Percentiles rank a stretch among this genome's conserved stretches.
Evolutionary conservation across 1,140 invertebrate species (phyloP).

Genomic region (Aphaenogaster ashmeadi): DNA sequence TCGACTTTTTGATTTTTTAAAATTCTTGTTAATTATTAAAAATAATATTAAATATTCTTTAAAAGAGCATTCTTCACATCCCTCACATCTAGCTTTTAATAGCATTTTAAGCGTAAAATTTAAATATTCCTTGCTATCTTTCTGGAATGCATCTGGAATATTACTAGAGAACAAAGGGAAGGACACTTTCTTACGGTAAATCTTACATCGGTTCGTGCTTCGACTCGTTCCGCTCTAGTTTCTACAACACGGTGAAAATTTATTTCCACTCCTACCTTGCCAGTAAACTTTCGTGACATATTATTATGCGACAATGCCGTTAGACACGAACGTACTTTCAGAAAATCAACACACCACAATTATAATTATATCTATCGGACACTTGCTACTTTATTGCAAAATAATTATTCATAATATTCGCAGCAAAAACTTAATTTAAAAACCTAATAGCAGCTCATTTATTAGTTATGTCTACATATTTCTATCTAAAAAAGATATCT

Average conservation of each 20-base stretch:
- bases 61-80: neutral
- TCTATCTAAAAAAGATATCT: neutral
- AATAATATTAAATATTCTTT: neutral
- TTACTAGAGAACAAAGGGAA: slow-evolving; percentile 23
- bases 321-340: slow-evolving; percentile 43
- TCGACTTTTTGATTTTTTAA: neutral
- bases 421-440: slow-evolving; percentile 9
- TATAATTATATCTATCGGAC: slow-evolving; percentile 60
- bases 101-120: neutral
- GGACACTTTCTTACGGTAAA: slow-evolving; percentile 57
- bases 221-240: slow-evolving; percentile 72
- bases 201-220: slow-evolving; percentile 41
- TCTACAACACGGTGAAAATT: slow-evolving; percentile 64
- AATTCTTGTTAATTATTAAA: neutral
- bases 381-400: slow-evolving; percentile 5
- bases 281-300: slow-evolving; percentile 42
- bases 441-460: slow-evolving; percentile 10
- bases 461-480: neutral
- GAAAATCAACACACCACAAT: slow-evolving; percentile 72
- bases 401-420: neutral
- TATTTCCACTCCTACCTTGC: slow-evolving; percentile 20
- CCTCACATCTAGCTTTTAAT: neutral
- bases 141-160: slow-evolving; percentile 13
- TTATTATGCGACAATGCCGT: slow-evolving; percentile 54
- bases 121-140: neutral